phyloP scores from a whole-genome alignment of 2,888 invertebrate genomes.

The Caenorhabditis sp. region DNA sequence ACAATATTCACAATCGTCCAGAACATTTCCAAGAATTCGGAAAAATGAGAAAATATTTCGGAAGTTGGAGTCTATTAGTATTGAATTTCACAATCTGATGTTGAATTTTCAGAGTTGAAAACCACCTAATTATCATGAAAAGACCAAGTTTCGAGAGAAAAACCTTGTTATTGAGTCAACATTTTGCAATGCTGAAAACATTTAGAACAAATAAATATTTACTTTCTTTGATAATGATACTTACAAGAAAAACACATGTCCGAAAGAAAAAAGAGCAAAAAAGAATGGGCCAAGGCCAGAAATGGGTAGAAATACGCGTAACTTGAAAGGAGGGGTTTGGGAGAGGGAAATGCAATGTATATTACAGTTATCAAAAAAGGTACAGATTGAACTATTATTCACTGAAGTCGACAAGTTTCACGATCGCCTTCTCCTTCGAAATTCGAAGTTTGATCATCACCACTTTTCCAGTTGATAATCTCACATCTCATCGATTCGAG shows the following conservation, averaged over 20 bases:
- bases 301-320: neutral
- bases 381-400: neutral
- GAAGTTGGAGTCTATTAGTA: no score
- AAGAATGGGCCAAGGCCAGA: neutral
- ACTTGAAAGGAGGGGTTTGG: neutral
- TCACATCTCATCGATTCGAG: conserved; percentile 25
- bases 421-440: conserved; percentile 39
- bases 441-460: conserved; percentile 15
- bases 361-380: neutral
- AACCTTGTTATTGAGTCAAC: no score
- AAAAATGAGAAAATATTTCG: no score
- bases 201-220: no score
- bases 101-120: no score
- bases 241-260: no score
- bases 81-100: no score
- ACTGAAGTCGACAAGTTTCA: conserved; percentile 38
- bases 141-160: no score
- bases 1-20: neutral
- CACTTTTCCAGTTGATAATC: conserved; percentile 23
- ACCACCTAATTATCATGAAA: no score
- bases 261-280: no score
- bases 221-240: no score
- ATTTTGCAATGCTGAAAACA: no score
- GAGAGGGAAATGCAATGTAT: neutral
- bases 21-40: neutral